Evolutionary conservation across 2,888 invertebrate genomes (phyloP).

Genomic region (Calliscelio sp.): DNA sequence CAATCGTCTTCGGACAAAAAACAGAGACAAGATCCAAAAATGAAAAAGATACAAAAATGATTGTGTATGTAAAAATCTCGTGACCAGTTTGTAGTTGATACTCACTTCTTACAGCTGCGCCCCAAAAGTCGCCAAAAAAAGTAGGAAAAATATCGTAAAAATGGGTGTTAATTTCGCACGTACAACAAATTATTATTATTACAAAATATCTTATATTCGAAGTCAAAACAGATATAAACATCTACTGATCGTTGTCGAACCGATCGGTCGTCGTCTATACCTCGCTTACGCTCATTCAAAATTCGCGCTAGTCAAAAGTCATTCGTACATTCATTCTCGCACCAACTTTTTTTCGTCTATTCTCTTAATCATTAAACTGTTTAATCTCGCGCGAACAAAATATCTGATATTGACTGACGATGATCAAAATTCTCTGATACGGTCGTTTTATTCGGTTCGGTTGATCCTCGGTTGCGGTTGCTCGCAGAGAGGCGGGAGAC

Average conservation of each 20-base stretch:
- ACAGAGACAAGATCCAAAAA: slow-evolving; percentile 73
- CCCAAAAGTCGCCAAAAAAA: slow-evolving; percentile 86
- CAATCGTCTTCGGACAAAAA: slow-evolving; percentile 70
- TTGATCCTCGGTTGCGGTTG: slow-evolving; percentile 84
- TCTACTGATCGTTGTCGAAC: slow-evolving; percentile 78
- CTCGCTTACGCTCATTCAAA: slow-evolving; percentile 64
- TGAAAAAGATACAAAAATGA: slow-evolving; percentile 75
- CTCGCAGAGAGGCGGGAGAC: slow-evolving; percentile 86
- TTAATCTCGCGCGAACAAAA: slow-evolving; percentile 75
- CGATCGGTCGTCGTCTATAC: slow-evolving; percentile 75
- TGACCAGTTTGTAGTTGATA: slow-evolving; percentile 83
- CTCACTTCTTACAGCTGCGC: slow-evolving; percentile 85
- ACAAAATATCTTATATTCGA: slow-evolving; percentile 77
- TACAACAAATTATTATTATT: slow-evolving; percentile 79
- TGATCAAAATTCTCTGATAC: slow-evolving; percentile 75
- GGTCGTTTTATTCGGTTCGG: slow-evolving; percentile 78
- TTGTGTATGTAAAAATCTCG: slow-evolving; percentile 79
- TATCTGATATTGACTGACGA: slow-evolving; percentile 72
- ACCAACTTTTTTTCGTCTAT: slow-evolving; percentile 47
- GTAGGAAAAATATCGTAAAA: slow-evolving; percentile 85
- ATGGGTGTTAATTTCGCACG: slow-evolving; percentile 85
- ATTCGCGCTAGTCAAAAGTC: too few species aligned
- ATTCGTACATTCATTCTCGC: slow-evolving; percentile 69
- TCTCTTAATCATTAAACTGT: slow-evolving; percentile 68
- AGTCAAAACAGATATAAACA: slow-evolving; percentile 79